phyloP scores from a whole-genome alignment of 2,888 invertebrate species.

The Agrenia bidenticulata region DNA sequence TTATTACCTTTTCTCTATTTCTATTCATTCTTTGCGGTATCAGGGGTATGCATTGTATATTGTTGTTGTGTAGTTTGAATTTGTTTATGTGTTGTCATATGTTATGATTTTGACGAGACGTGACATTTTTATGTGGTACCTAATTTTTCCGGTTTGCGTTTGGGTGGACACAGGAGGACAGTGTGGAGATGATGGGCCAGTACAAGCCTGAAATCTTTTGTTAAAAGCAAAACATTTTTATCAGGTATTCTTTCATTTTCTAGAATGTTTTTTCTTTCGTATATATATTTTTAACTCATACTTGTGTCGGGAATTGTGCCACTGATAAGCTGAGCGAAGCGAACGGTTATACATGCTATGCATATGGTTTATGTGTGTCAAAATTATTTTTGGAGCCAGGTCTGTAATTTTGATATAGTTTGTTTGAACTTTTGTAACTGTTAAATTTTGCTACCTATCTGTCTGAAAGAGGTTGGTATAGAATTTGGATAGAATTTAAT shows the following conservation, averaged over 20 bases:
- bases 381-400: too few relatives aligned
- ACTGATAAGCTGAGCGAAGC: too few relatives aligned
- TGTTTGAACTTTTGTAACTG: too few relatives aligned
- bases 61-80: conserved; percentile 17
- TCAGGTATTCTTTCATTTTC: conserved; percentile 19
- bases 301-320: too few relatives aligned
- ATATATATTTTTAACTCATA: too few relatives aligned
- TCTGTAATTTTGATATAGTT: too few relatives aligned
- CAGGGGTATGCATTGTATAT: conserved; percentile 6
- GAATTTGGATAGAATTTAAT: too few relatives aligned
- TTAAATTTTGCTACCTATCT: too few relatives aligned
- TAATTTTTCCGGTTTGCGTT: conserved; percentile 40
- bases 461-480: too few relatives aligned
- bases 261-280: background rate
- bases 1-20: background rate
- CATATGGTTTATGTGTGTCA: too few relatives aligned
- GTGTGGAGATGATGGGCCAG: conserved; percentile 50
- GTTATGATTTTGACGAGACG: conserved; percentile 16
- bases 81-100: conserved; percentile 7
- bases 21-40: background rate
- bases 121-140: conserved; percentile 32
- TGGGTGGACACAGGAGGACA: conserved; percentile 41
- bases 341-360: too few relatives aligned
- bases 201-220: conserved; percentile 52
- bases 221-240: conserved; percentile 31